These are phyloP conservation scores for Orchestes rusci DNA, from an alignment of 2,888 invertebrate species.

Conservation along the genomic window DNA sequence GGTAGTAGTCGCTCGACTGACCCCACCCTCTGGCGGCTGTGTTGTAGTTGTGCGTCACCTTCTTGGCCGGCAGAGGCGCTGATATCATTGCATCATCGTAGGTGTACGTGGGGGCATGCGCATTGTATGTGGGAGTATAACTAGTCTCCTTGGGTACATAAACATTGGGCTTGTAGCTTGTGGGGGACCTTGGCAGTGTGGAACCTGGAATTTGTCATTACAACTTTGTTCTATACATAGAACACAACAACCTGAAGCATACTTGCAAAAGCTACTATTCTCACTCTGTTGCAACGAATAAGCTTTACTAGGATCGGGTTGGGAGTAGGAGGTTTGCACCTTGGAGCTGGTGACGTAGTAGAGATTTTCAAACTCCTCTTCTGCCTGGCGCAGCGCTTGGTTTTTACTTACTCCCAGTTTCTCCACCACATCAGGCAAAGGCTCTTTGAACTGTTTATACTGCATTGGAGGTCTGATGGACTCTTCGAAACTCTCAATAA, in stretches of 20 bases:
- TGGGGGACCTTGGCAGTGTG: slow-evolving; percentile 36
- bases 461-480: slow-evolving; percentile 51
- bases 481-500: slow-evolving; percentile 57
- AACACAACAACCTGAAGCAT: slow-evolving; percentile 31
- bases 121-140: slow-evolving; percentile 28
- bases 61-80: slow-evolving; percentile 27
- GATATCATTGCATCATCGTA: slow-evolving; percentile 18
- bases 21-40: slow-evolving; percentile 81
- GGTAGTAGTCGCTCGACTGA: slow-evolving; percentile 59
- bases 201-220: too few species aligned
- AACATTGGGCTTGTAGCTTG: slow-evolving; percentile 36
- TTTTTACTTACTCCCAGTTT: slow-evolving; percentile 24
- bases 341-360: slow-evolving; percentile 41
- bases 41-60: slow-evolving; percentile 59
- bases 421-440: slow-evolving; percentile 37
- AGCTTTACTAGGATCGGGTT: slow-evolving; percentile 30
- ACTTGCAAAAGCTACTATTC: slow-evolving; percentile 42
- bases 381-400: slow-evolving; percentile 30
- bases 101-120: slow-evolving; percentile 22
- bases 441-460: slow-evolving; percentile 47
- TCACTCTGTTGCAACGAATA: slow-evolving; percentile 32
- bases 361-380: slow-evolving; percentile 39
- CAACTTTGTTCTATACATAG: too few species aligned
- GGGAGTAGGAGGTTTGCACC: slow-evolving; percentile 36
- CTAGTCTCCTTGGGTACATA: slow-evolving; percentile 38